phyloP scores from a whole-genome alignment of 2,113 vertebrate species.

The Aspiorhynchus laticeps region DNA sequence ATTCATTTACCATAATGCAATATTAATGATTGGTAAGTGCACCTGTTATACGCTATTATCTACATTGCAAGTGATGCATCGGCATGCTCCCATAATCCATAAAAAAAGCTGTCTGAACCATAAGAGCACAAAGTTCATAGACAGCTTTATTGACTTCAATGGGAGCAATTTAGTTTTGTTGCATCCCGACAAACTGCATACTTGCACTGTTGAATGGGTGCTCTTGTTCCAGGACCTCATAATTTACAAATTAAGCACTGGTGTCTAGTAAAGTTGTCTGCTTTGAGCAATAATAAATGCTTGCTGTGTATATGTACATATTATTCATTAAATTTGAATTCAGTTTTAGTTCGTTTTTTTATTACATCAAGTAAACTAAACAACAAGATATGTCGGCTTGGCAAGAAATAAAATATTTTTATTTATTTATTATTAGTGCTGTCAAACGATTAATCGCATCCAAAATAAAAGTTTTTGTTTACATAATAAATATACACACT shows the following conservation, averaged over 20 bases:
- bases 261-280: not conserved
- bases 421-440: no score
- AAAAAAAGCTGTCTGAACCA: not conserved
- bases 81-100: not conserved
- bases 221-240: not conserved
- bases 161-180: not conserved
- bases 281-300: not conserved
- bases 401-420: not conserved
- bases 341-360: no score
- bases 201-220: not conserved
- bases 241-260: not conserved
- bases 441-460: no score
- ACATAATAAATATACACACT: no score
- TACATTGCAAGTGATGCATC: not conserved
- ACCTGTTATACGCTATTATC: not conserved
- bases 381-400: not conserved
- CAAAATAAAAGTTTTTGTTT: no score
- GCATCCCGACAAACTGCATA: not conserved
- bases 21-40: not conserved
- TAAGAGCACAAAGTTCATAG: not conserved
- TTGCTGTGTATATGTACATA: not conserved
- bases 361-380: no score
- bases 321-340: no score
- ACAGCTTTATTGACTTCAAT: constrained; percentile 7
- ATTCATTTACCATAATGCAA: not conserved